Base-by-base conservation (phyloP, 2,797 vertebrate species). In the Takifugu rubripes region DNA sequence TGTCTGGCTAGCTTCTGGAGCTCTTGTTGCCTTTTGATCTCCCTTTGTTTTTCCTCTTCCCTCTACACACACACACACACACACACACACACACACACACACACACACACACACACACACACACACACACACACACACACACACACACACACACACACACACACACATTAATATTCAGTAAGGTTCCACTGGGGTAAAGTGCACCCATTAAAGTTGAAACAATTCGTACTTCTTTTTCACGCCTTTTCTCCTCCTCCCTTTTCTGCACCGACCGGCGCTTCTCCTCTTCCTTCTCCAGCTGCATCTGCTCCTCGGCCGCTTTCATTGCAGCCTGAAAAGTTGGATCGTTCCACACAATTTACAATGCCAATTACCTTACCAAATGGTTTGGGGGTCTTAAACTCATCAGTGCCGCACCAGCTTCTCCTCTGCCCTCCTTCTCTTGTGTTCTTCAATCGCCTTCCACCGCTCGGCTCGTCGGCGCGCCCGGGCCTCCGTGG, bases 401-500 rank as follows among this genome's bases (percentile, higher is more conserved):
- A 69, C 9, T 47, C 31, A 9, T 36, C 8, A 49, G 56, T 71
- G 74, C 74, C 88, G 91, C 88, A 98, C 97, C 90, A 94, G 50
- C 84, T 91, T 97, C 56, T 95, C 91, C n/a, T 96, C 92, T 70
- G 94, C 90, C 80, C 83, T 92, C 83, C 49, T 92, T 72, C 79
- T 93, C 82, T 91, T 98, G 63, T 84, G 83, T 75, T 94, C 93
- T 75, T 96, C 91, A 36, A 94, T 78, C 84, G 94, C 85, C 66
- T 66, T 93, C 84, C 83, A 93, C 57, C 90, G 84, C 78, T 92
- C 90, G 21, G 90, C 87, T 1, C 96, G 91, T 69, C 91, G 92
- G 24, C 31, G 75, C 5, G 95, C 95, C 61, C 95, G 93, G 74
- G 90, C 92, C 83, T 97, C 94, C 96, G 98, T 98, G 54, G 93